These are phyloP conservation scores for Odontesthes bonariensis DNA, from an alignment of 2,113 vertebrate genomes.

Conservation along the genomic window DNA sequence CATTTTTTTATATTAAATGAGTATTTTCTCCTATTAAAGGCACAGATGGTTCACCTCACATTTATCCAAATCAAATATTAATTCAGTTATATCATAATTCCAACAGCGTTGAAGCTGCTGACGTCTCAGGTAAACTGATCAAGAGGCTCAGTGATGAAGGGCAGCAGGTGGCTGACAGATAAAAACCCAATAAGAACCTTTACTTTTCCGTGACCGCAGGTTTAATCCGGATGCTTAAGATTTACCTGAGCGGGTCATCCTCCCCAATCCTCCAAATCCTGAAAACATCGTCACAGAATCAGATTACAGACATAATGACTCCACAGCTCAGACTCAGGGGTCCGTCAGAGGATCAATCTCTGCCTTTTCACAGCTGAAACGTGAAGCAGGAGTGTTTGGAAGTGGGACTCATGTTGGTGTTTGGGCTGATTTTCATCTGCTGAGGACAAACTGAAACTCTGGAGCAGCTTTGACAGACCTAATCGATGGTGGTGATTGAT, in stretches of 20 bases:
- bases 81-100: no score
- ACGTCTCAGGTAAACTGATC: background rate
- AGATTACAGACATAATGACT: slow-evolving; percentile 37
- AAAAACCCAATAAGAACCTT: slow-evolving; percentile 33
- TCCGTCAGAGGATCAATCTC: no score
- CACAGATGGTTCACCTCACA: no score
- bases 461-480: background rate
- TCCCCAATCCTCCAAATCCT: slow-evolving; percentile 41
- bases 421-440: background rate
- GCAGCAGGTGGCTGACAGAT: slow-evolving; percentile 20
- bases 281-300: slow-evolving; percentile 8
- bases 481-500: no score
- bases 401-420: no score
- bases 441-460: no score
- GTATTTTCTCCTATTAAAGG: no score
- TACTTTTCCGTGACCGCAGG: slow-evolving; percentile 21
- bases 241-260: slow-evolving; percentile 37
- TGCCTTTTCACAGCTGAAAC: background rate
- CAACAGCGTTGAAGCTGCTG: background rate
- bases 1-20: no score
- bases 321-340: background rate
- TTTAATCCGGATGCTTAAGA: slow-evolving; percentile 58
- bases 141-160: slow-evolving; percentile 6
- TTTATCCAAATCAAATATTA: no score
- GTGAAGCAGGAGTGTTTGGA: no score